Conservation (phyloP, 2,888 invertebrate genomes). For the Melanostoma mellinum region DNA sequence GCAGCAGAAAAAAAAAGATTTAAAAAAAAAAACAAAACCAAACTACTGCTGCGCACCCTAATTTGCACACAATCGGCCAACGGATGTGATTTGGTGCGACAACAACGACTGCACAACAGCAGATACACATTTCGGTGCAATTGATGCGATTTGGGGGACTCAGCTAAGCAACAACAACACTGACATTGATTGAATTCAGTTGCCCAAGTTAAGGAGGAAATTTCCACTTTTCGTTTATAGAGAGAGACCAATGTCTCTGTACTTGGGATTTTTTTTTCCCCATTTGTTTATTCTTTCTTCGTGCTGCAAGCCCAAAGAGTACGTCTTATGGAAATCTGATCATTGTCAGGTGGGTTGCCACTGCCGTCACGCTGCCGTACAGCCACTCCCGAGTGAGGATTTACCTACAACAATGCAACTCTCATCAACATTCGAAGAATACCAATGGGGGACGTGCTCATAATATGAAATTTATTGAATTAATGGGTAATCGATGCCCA, state of each 20-base stretch:
- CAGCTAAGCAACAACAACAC: constrained; percentile 18
- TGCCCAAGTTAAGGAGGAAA: constrained; percentile 56
- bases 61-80: constrained; percentile 70
- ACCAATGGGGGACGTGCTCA: constrained; percentile 67
- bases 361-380: background rate
- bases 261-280: background rate
- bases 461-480: constrained; percentile 70
- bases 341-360: constrained; percentile 53
- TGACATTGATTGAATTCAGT: constrained; percentile 53
- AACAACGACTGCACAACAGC: constrained; percentile 47
- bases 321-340: constrained; percentile 65
- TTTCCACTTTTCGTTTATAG: constrained; percentile 59
- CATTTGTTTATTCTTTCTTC: background rate
- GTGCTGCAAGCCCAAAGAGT: background rate
- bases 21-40: constrained; percentile 13
- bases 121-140: constrained; percentile 52
- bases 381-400: background rate
- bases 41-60: constrained; percentile 54
- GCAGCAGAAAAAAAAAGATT: constrained; percentile 1
- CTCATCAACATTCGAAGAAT: constrained; percentile 57
- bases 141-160: constrained; percentile 34
- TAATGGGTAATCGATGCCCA: constrained; percentile 64
- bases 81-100: constrained; percentile 67
- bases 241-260: constrained; percentile 23
- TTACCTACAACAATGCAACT: constrained; percentile 52